Evolutionary conservation across 1,140 invertebrate genomes (phyloP), one percentile per base, ranked within the genome.

Genomic region (Drosophila setifemur): DNA sequence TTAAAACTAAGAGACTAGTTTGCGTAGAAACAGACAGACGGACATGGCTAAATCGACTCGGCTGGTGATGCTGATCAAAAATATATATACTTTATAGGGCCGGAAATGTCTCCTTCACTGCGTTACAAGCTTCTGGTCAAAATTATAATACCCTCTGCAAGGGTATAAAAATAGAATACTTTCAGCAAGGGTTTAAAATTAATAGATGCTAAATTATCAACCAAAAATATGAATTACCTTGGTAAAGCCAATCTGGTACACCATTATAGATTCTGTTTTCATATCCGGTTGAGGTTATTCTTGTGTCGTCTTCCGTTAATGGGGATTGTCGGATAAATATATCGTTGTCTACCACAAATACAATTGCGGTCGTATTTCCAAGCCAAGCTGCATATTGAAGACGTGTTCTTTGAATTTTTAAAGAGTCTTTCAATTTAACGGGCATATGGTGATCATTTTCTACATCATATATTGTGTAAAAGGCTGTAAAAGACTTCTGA

Each of bases 211-310:
- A 4, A 26, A 19, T 16, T 16, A 16, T 26, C 2, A 18, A 44
- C 6, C 19, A 44, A n/a, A 18, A 9, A 28, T 14, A 8, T 16
- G 16, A 6, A 26, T 33, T 91, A 96, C 96, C 96, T 93, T 98
- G 97, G 91, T 98, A 98, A 1, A 98, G 90, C 96, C 96, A 98
- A 91, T 98, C 97, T 0, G 97, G 96, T 16, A 98, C 93, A 16
- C 97, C 97, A 91, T 98, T 98, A 91, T 96, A 98, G 33, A 97
- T 92, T 18, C 94, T 87, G 19, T 95, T 95, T 2, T 95, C 93
- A 31, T 92, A 79, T 0, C 96, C 96, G 35, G 94, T 95, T 55
- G 93, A 93, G 8, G 96, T 97, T 55, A 98, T 92, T 26, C 94
- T 92, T 18, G 91, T 73, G 52, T 93, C 91, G 60, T 94, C 93